Conservation (phyloP, 2,888 invertebrate genomes). For the Notodonta dromedarius region DNA sequence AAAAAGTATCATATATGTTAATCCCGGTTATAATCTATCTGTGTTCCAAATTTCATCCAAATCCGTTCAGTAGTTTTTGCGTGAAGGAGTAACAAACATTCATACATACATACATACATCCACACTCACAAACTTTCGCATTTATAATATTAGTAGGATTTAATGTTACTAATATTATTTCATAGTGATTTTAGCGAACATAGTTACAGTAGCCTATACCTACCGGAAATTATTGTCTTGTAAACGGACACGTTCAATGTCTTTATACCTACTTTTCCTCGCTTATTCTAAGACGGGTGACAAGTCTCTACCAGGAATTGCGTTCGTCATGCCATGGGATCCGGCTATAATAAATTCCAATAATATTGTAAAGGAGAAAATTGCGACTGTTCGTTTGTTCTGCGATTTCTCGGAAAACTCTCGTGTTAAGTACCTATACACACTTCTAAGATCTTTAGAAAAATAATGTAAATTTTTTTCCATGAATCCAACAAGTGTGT, state of each 20-base stretch:
- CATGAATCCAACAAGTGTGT: constrained; percentile 19
- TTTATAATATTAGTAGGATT: no score
- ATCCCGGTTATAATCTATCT: no score
- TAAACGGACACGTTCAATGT: not conserved
- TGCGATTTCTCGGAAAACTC: constrained; percentile 26
- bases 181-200: no score
- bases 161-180: no score
- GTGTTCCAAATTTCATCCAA: no score
- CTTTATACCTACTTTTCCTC: constrained; percentile 29
- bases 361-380: constrained; percentile 29
- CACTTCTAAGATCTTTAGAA: constrained; percentile 23
- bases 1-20: no score
- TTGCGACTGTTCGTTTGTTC: constrained; percentile 14
- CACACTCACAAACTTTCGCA: no score
- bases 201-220: no score
- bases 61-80: no score
- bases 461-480: constrained; percentile 13
- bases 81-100: no score
- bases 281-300: constrained; percentile 17
- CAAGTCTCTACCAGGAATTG: constrained; percentile 34
- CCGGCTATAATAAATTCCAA: constrained; percentile 29
- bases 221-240: not conserved
- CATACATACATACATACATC: no score
- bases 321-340: constrained; percentile 28
- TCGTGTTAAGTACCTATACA: constrained; percentile 7